phyloP scores from a whole-genome alignment of 2,113 vertebrate genomes.

The Scomber scombrus region DNA sequence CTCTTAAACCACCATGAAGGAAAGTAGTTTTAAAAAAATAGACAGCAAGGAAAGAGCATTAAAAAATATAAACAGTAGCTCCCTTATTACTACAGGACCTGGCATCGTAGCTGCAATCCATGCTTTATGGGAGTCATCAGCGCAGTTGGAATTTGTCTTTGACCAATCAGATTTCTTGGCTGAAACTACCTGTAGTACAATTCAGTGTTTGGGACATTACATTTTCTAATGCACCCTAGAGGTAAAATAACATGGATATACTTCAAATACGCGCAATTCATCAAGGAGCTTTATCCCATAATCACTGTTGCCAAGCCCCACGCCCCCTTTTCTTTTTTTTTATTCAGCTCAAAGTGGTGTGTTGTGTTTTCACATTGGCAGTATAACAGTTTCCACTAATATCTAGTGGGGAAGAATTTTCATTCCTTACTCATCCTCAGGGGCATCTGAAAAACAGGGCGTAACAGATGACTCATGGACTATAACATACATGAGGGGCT shows the following conservation, averaged over 20 bases:
- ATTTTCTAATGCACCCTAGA: slow-evolving; percentile 21
- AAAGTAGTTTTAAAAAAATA: not conserved
- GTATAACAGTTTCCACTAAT: slow-evolving; percentile 56
- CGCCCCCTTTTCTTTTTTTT: not conserved
- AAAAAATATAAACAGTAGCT: slow-evolving; percentile 13
- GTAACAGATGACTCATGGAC: slow-evolving; percentile 62
- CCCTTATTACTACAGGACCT: not conserved
- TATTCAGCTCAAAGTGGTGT: slow-evolving; percentile 21
- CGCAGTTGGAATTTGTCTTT: slow-evolving; percentile 17
- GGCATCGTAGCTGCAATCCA: not conserved
- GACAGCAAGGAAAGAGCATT: not conserved
- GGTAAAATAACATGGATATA: slow-evolving; percentile 24
- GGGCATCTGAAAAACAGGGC: slow-evolving; percentile 50
- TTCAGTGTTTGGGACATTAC: not conserved
- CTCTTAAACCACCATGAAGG: not conserved
- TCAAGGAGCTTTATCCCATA: slow-evolving; percentile 12
- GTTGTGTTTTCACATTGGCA: slow-evolving; percentile 40
- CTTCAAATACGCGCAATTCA: slow-evolving; percentile 32
- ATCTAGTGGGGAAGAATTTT: slow-evolving; percentile 37
- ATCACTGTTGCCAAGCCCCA: not conserved
- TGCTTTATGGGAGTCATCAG: slow-evolving; percentile 33
- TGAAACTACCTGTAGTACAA: not conserved
- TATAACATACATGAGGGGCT: not conserved
- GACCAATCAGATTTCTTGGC: slow-evolving; percentile 42
- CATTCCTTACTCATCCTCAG: slow-evolving; percentile 60